phyloP scores from a whole-genome alignment of 2,797 vertebrate genomes.

The Acrocephalus scirpaceus region DNA sequence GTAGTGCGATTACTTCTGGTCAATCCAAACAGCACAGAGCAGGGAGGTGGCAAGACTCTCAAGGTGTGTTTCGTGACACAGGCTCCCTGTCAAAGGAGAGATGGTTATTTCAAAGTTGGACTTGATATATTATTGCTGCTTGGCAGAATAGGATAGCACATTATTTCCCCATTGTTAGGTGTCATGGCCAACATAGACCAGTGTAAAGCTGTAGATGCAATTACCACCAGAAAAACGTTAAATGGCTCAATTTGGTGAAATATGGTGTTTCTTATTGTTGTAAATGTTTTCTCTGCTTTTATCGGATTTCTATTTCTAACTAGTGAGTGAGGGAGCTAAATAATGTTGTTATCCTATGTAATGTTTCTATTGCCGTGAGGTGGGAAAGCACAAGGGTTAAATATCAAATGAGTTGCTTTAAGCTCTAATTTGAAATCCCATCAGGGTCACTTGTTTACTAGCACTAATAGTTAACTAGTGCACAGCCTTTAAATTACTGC shows the following conservation, averaged over 20 bases:
- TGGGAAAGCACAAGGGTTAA: slow-evolving; percentile 36
- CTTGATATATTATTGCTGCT: neutral
- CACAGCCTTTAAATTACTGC: slow-evolving; percentile 57
- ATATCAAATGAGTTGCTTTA: slow-evolving; percentile 49
- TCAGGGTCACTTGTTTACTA: slow-evolving; percentile 73
- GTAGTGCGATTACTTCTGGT: neutral
- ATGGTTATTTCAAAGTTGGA: neutral
- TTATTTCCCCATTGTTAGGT: slow-evolving; percentile 1
- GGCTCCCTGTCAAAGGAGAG: neutral
- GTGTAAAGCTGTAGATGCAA: neutral
- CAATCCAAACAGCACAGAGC: neutral
- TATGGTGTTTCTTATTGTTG: neutral
- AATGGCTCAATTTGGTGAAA: neutral
- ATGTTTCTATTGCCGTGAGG: neutral
- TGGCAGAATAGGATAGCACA: neutral
- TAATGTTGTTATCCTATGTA: slow-evolving; percentile 15
- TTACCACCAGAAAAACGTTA: neutral
- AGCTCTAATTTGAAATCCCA: slow-evolving; percentile 74
- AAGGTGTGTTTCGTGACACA: neutral
- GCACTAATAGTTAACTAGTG: slow-evolving; percentile 61
- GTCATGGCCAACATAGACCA: neutral
- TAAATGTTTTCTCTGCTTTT: neutral
- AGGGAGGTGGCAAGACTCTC: neutral
- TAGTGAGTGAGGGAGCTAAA: neutral
- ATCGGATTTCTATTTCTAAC: neutral